A percentile compares a stretch with the other conserved stretches of the same genome.
Evolutionary conservation across 2,113 vertebrate species (phyloP).

Genomic region (Otis tarda): DNA sequence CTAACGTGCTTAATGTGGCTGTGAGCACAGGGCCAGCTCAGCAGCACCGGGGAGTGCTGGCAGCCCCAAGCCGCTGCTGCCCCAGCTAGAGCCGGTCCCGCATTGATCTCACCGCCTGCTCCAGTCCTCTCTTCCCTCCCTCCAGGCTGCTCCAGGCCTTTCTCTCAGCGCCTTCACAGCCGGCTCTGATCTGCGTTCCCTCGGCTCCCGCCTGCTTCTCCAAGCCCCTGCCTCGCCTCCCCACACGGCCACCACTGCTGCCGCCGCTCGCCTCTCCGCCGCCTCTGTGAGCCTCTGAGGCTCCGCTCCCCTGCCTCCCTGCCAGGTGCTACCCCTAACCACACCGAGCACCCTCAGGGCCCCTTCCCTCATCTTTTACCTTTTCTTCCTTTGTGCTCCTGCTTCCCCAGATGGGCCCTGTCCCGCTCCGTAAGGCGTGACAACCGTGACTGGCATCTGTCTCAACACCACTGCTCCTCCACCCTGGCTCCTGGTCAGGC

Average conservation of each 20-base stretch:
- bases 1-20: background rate
- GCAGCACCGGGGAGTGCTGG: background rate
- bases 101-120: background rate
- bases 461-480: background rate
- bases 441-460: background rate
- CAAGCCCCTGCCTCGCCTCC: accelerated
- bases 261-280: accelerated
- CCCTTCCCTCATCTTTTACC: background rate
- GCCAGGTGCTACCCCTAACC: background rate
- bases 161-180: background rate
- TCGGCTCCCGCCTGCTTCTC: background rate
- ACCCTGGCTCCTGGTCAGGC: background rate
- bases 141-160: conserved; percentile 37
- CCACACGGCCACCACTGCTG: accelerated
- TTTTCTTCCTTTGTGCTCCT: background rate
- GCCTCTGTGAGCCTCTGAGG: accelerated
- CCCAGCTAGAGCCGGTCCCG: background rate
- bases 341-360: background rate
- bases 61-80: background rate
- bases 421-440: accelerated
- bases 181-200: conserved; percentile 3
- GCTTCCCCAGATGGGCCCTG: background rate
- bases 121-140: background rate
- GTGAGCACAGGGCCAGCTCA: background rate
- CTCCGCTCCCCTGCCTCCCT: background rate